These are phyloP conservation scores for Sinelater perroti DNA, from an alignment of 2,888 invertebrate genomes.

Conservation along the genomic window DNA sequence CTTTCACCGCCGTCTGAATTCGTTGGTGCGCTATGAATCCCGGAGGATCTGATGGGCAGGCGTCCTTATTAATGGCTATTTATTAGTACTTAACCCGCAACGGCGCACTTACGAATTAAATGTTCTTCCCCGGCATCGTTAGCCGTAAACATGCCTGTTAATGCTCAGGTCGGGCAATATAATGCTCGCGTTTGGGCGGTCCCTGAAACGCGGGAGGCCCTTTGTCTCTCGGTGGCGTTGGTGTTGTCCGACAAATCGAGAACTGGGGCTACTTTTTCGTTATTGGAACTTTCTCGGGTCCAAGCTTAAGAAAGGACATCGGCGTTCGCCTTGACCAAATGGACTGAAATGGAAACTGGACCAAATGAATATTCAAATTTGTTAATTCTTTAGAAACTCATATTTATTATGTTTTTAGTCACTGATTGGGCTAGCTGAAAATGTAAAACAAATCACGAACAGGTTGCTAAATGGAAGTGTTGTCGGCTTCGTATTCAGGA, in stretches of 20 bases:
- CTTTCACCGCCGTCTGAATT: conserved; percentile 7
- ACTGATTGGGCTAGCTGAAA: neutral
- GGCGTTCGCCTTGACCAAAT: conserved; percentile 8
- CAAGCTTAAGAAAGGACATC: conserved; percentile 12
- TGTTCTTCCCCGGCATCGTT: conserved; percentile 14
- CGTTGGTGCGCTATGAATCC: neutral
- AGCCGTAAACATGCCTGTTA: conserved; percentile 22
- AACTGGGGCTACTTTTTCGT: conserved; percentile 4
- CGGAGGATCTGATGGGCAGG: conserved; percentile 26
- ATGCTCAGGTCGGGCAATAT: conserved; percentile 12
- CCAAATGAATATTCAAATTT: neutral
- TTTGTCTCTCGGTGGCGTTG: conserved; percentile 11
- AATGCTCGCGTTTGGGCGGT: conserved; percentile 9
- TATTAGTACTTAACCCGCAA: conserved; percentile 31
- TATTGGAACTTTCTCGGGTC: conserved; percentile 9
- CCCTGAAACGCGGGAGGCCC: conserved; percentile 7
- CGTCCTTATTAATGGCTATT: conserved; percentile 33
- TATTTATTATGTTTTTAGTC: conserved; percentile 7
- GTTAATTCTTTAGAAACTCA: neutral
- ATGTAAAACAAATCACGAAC: conserved; percentile 11
- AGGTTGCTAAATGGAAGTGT: too few species aligned
- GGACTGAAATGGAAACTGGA: neutral
- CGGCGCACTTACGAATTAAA: conserved; percentile 32
- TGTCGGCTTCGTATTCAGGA: too few species aligned
- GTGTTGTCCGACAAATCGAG: conserved; percentile 11